These are phyloP conservation scores for Arctocebus calabarensis DNA, from an alignment of 2,797 vertebrate species.

Conservation along the genomic window DNA sequence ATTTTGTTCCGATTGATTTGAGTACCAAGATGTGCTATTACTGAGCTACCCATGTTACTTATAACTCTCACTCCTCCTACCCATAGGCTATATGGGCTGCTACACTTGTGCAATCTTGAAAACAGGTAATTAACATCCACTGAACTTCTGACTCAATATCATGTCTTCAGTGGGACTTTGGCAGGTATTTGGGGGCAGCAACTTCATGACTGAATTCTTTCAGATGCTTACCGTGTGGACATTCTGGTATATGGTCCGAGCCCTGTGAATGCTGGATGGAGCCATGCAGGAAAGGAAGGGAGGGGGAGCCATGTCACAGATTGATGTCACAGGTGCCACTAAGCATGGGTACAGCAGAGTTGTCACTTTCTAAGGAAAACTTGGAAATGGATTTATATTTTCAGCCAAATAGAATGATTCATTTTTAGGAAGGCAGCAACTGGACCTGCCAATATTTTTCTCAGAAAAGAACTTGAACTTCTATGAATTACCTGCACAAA, in stretches of 20 bases:
- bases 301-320: neutral
- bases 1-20: conserved; percentile 13
- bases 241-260: neutral
- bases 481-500: conserved; percentile 34
- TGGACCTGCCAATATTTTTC: neutral
- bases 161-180: neutral
- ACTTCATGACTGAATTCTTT: neutral
- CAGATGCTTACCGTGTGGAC: neutral
- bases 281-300: neutral
- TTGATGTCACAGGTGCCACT: neutral
- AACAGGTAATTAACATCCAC: neutral
- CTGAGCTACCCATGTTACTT: no score
- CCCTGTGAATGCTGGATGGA: neutral
- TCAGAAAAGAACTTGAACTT: conserved; percentile 27
- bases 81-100: no score
- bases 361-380: neutral
- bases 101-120: neutral
- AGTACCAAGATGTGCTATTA: no score
- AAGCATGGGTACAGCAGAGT: neutral
- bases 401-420: neutral
- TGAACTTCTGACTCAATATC: conserved; percentile 21
- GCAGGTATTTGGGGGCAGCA: neutral
- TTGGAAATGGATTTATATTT: conserved; percentile 34
- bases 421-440: neutral
- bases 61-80: no score